Base-by-base conservation (phyloP, 1,140 invertebrate species). In the Phocides pigmalion region DNA sequence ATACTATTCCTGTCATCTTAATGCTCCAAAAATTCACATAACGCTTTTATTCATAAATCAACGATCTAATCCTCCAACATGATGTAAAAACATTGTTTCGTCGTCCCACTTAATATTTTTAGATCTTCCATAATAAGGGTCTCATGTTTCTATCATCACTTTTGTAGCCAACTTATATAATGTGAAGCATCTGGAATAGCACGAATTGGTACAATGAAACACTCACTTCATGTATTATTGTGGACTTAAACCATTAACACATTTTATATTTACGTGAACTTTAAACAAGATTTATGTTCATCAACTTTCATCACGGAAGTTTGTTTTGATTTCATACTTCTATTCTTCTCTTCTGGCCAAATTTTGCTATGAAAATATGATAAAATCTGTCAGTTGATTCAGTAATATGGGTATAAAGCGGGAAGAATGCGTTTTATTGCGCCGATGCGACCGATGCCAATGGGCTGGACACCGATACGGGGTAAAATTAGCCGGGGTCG, bases 401-500 rank as follows among this genome's bases (percentile, higher is more conserved):
- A n/a, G n/a, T n/a, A n/a, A n/a, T n/a, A n/a, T n/a, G 9, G 46
- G n/a, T 0, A 49, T 50, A 61, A 46, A 49, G 8, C 15, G 12
- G 58, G 44, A 74, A 79, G 81, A 83, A 85, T 90, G 87, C 82
- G 81, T 83, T 82, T 82, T 82, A 84, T 81, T 73, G 72, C 41
- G 22, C 11, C 15, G 22, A 59, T 59, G 17, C 42, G 56, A 59
- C 46, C 63, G 66, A 72, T 66, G 46, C 64, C 49, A 71, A 86
- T 84, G 83, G 78, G 76, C 67, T 72, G 72, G 81, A 81, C 76
- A 76, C 62, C 74, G 72, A 74, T 77, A 72, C 69, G 41, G 64
- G 59, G 41, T 84, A 86, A 79, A 79, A 81, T 81, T 90, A 84
- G 75, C 64, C 56, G 67, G 53, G 85, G 79, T 89, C 85, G 75